phyloP scores from a whole-genome alignment of 1,140 invertebrate genomes.

The Drosophila cardini region DNA sequence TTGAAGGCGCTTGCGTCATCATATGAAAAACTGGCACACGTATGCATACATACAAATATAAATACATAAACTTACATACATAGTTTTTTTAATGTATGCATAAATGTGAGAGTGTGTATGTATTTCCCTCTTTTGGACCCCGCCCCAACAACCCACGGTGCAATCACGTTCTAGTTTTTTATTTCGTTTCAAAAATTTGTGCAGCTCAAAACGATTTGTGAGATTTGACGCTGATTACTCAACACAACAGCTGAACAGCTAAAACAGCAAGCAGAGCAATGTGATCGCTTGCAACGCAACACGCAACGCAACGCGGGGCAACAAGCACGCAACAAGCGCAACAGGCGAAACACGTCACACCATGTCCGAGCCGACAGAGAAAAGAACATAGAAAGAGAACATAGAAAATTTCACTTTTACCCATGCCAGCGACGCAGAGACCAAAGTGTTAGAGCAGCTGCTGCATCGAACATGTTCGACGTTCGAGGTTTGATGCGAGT shows the following conservation, averaged over 20 bases:
- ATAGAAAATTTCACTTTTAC: constrained; percentile 74
- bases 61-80: constrained; percentile 1
- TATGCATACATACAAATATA: background rate
- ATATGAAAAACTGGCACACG: constrained; percentile 16
- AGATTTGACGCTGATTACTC: constrained; percentile 70
- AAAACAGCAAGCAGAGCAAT: constrained; percentile 45
- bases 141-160: constrained; percentile 7
- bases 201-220: constrained; percentile 71
- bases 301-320: constrained; percentile 3
- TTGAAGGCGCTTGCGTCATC: constrained; percentile 57
- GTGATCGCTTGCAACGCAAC: constrained; percentile 64
- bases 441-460: background rate
- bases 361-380: constrained; percentile 21
- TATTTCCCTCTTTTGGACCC: background rate
- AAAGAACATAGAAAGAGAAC: constrained; percentile 16
- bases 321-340: constrained; percentile 26
- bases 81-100: too few relatives aligned
- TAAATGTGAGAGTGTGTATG: too few relatives aligned
- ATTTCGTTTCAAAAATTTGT: constrained; percentile 39
- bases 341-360: constrained; percentile 35
- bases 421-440: constrained; percentile 5
- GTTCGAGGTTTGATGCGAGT: constrained; percentile 56
- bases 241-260: constrained; percentile 36
- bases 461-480: constrained; percentile 40
- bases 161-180: constrained; percentile 79